phyloP scores from a whole-genome alignment of 2,888 invertebrate genomes.

The Elegia similella region DNA sequence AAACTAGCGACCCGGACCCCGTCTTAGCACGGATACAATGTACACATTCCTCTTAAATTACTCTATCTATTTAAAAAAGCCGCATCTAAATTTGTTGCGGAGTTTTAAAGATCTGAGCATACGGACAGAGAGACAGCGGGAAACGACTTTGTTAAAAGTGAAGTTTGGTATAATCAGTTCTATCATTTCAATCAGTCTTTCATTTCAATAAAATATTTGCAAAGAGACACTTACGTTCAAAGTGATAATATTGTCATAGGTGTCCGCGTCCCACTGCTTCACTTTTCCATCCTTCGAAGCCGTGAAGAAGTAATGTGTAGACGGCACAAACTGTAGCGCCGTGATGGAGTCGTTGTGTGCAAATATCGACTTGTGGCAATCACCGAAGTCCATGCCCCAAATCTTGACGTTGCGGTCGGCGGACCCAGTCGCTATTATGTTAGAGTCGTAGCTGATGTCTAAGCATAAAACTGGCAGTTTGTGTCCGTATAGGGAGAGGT shows the following conservation, averaged over 20 bases:
- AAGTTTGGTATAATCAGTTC: too few species aligned
- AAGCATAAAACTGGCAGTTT: slow-evolving; percentile 95
- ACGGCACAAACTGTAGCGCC: slow-evolving; percentile 92
- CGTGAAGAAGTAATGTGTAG: slow-evolving; percentile 96
- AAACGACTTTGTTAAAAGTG: too few species aligned
- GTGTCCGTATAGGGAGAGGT: slow-evolving; percentile 97
- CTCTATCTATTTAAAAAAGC: too few species aligned
- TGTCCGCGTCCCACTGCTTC: slow-evolving; percentile 98
- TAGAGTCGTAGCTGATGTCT: slow-evolving; percentile 95
- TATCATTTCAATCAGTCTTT: too few species aligned
- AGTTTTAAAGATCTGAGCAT: too few species aligned
- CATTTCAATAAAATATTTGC: too few species aligned
- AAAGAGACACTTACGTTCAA: slow-evolving; percentile 85
- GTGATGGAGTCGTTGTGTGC: slow-evolving; percentile 98
- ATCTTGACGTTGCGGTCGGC: slow-evolving; percentile 97
- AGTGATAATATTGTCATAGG: slow-evolving; percentile 93
- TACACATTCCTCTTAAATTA: too few species aligned
- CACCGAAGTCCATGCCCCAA: slow-evolving; percentile 99
- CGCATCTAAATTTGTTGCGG: too few species aligned
- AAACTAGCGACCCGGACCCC: too few species aligned
- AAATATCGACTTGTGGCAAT: slow-evolving; percentile 96
- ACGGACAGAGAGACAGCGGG: too few species aligned
- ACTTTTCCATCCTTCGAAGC: slow-evolving; percentile 96
- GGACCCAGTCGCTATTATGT: slow-evolving; percentile 95
- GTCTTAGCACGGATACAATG: too few species aligned